Base-by-base conservation (phyloP, 2,888 invertebrate species). In the Mantis religiosa region DNA sequence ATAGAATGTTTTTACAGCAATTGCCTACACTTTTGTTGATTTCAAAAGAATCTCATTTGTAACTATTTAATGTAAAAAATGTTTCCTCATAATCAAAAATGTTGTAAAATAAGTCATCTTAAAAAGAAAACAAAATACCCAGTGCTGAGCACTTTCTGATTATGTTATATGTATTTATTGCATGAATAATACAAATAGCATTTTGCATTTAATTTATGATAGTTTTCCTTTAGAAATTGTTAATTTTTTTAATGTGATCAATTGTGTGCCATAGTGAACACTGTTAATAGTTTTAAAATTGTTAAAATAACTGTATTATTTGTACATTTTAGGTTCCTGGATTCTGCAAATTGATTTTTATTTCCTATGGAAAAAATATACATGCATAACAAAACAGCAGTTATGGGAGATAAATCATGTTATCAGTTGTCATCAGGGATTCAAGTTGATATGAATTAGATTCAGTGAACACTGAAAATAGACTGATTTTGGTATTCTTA, bases 401-500 rank as follows among this genome's bases (percentile, higher is more conserved):
- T 71, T 25, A 71, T 71, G 54, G 54, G 20, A 25, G 20, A 20
- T 54, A 71, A 20, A 20, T 71, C 54, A 71, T 71, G 54, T 71
- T 41, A 85, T 85, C 27, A 41, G 14, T 2, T 84, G 27, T 88
- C 81, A 84, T 88, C 88, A 88, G 88, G 88, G 88, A 88, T n/a
- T n/a, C 25, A 83, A 85, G 54, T 84, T 81, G 71, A n/a, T 84
- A 34, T 85, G 84, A 88, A 84, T 88, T 34, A 71, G 82, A 82
- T 82, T 82, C 28, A 82, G 25, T 85, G 85, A 84, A 84, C 41
- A 88, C 81, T 34, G 84, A 84, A 84, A 84, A 87, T 89, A 86
- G 85, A 89, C 87, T 89, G 87, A 85, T 86, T 89, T 84, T 86
- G 89, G 86, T 89, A 81, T 83, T 34, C 28, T 88, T 85, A 82